A percentile compares a stretch with the other conserved stretches of the same genome.
phyloP scores from a whole-genome alignment of 2,113 vertebrate species.

The Pomatorhinus ruficollis region DNA sequence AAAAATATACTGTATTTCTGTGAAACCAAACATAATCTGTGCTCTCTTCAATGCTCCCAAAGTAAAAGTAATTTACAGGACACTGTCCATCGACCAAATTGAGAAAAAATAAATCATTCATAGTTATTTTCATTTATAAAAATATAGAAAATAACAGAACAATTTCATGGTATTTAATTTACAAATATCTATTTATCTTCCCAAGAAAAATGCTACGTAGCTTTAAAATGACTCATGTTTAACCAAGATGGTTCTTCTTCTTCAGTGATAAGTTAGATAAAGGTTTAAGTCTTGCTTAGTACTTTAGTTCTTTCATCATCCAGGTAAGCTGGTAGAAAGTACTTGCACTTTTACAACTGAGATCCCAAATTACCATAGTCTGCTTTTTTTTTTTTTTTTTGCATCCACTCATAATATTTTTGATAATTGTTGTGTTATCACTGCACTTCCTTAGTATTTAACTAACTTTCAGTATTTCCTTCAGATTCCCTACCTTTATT shows the following conservation, averaged over 20 bases:
- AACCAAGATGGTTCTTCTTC: background rate
- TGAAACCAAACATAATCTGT: fast-evolving
- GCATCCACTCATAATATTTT: background rate
- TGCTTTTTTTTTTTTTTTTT: background rate
- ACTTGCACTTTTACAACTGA: background rate
- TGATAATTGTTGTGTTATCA: background rate
- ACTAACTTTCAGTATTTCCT: background rate
- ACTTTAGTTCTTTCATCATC: background rate
- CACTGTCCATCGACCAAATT: background rate
- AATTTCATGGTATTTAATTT: background rate
- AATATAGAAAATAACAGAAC: background rate
- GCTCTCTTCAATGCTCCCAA: background rate
- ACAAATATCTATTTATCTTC: background rate
- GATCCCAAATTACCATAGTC: background rate
- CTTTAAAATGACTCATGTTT: background rate
- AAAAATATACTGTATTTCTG: background rate
- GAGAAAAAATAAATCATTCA: background rate
- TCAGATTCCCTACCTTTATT: background rate
- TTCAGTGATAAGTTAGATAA: background rate
- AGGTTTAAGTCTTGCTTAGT: background rate
- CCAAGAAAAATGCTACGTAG: fast-evolving
- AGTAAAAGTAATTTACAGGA: background rate
- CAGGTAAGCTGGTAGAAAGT: background rate
- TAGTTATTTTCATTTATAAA: background rate
- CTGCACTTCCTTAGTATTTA: background rate